Evolutionary conservation across 2,888 invertebrate species (phyloP).

Genomic region (Trachelus iudaicus): DNA sequence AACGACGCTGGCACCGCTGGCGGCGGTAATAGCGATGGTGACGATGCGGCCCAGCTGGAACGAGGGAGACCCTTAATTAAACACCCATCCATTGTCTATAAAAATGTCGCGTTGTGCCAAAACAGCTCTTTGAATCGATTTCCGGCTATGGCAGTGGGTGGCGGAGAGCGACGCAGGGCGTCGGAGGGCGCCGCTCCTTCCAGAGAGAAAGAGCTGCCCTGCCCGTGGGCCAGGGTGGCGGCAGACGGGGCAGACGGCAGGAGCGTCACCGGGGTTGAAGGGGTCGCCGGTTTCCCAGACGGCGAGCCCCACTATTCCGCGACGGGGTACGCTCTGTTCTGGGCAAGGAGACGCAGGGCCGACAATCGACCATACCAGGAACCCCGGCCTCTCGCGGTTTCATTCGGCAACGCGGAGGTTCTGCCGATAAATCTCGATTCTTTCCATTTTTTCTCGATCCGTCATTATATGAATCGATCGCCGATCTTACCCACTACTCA

Average conservation of each 20-base stretch:
- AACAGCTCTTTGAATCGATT: constrained; percentile 25
- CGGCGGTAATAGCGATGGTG: too few species aligned
- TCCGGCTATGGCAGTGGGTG: constrained; percentile 4
- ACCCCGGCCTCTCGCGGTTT: too few species aligned
- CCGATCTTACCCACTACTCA: too few species aligned
- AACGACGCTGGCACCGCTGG: too few species aligned
- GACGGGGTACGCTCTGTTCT: background rate
- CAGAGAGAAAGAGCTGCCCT: too few species aligned
- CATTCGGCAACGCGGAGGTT: too few species aligned
- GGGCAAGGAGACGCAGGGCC: background rate
- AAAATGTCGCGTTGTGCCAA: constrained; percentile 24
- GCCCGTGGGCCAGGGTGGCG: too few species aligned
- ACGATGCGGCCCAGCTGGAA: background rate
- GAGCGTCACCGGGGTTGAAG: background rate
- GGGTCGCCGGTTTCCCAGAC: constrained; percentile 4
- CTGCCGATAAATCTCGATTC: too few species aligned
- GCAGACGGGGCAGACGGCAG: background rate
- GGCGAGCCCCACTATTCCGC: background rate
- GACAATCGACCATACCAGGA: background rate
- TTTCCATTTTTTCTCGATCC: too few species aligned
- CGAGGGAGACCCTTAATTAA: constrained; percentile 16
- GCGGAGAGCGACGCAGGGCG: constrained; percentile 9
- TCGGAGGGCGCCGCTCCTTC: background rate
- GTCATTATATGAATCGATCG: too few species aligned
- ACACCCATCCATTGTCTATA: constrained; percentile 25